Percentiles rank a stretch among this genome's conserved stretches.
These are phyloP conservation scores for Pantelozetes paolii DNA, from an alignment of 2,888 invertebrate species.

Conservation along the genomic window DNA sequence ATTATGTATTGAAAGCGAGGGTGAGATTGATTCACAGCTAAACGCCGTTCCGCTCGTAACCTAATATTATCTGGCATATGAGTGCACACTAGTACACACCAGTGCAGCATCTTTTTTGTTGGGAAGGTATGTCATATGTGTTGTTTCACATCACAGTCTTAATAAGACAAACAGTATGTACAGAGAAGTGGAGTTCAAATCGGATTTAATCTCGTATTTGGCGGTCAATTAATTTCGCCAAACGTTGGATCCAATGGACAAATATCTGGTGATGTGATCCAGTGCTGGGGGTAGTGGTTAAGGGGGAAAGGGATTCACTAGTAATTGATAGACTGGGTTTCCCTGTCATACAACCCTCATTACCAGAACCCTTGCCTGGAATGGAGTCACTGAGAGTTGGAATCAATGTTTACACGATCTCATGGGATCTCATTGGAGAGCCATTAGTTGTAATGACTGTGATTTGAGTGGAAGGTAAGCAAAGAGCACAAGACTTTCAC, in stretches of 20 bases:
- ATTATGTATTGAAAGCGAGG: neutral
- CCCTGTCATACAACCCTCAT: neutral
- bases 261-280: constrained; percentile 22
- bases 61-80: neutral
- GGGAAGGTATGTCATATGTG: constrained; percentile 4
- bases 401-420: constrained; percentile 32
- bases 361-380: no score
- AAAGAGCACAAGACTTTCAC: neutral
- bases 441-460: constrained; percentile 31
- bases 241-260: neutral
- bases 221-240: constrained; percentile 25
- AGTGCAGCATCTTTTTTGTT: constrained; percentile 17
- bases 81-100: neutral
- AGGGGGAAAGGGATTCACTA: neutral
- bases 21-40: constrained; percentile 25
- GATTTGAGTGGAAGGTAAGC: constrained; percentile 20
- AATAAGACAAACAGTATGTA: constrained; percentile 21
- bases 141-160: constrained; percentile 11
- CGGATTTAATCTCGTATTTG: constrained; percentile 1
- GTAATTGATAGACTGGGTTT: neutral
- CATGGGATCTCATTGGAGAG: constrained; percentile 16
- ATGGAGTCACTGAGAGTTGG: constrained; percentile 3
- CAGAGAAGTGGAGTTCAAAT: constrained; percentile 3
- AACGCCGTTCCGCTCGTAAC: neutral
- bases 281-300: neutral